These are phyloP conservation scores for Trilocha varians DNA, from an alignment of 2,888 invertebrate species.

Conservation along the genomic window DNA sequence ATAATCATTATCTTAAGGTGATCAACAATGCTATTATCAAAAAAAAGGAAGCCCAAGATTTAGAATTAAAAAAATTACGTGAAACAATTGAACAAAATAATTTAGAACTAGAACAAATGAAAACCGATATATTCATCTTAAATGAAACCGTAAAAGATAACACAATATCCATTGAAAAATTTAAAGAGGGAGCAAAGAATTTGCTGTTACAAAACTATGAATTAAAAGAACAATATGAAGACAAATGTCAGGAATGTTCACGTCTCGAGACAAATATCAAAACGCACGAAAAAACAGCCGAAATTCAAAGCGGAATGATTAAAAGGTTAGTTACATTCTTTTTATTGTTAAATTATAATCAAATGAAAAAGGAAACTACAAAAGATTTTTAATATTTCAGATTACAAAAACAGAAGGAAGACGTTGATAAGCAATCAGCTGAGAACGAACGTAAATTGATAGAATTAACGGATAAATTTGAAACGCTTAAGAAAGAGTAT, in stretches of 20 bases:
- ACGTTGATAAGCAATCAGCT: slow-evolving; percentile 29
- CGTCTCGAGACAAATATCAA: slow-evolving; percentile 52
- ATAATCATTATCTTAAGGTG: slow-evolving; percentile 32
- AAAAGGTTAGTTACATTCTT: slow-evolving; percentile 48
- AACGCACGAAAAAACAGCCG: slow-evolving; percentile 55
- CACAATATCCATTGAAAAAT: slow-evolving; percentile 33
- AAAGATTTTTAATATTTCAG: slow-evolving; percentile 19
- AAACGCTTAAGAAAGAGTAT: slow-evolving; percentile 35
- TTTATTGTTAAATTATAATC: too few relatives aligned
- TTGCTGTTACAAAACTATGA: slow-evolving; percentile 40
- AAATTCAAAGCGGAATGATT: slow-evolving; percentile 56
- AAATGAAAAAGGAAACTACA: neutral
- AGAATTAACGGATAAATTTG: slow-evolving; percentile 36
- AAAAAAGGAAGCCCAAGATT: slow-evolving; percentile 40
- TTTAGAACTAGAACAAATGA: slow-evolving; percentile 42
- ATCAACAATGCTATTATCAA: slow-evolving; percentile 36
- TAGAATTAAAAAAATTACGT: slow-evolving; percentile 44
- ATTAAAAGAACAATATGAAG: slow-evolving; percentile 44
- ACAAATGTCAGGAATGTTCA: slow-evolving; percentile 36
- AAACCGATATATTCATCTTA: slow-evolving; percentile 44
- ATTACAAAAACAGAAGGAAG: slow-evolving; percentile 47
- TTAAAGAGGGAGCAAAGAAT: slow-evolving; percentile 40
- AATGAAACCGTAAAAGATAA: slow-evolving; percentile 43
- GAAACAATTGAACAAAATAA: slow-evolving; percentile 41
- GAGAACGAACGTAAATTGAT: slow-evolving; percentile 46